A percentile compares a stretch with the other conserved stretches of the same genome.
Conservation (phyloP, 2,797 vertebrate genomes). For the Pipistrellus nathusii region DNA sequence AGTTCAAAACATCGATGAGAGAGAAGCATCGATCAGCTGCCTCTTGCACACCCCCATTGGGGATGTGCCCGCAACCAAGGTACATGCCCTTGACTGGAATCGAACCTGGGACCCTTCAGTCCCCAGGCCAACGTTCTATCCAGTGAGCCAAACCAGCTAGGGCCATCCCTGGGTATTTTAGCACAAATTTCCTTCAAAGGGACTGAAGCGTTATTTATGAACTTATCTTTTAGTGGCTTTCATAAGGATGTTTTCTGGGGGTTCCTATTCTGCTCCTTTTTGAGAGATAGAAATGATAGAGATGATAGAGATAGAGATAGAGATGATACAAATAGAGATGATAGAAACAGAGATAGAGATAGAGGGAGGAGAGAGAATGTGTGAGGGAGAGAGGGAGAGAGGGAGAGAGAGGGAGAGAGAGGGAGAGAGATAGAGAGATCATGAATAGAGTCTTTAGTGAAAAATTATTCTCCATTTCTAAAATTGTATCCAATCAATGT, state of each 20-base stretch:
- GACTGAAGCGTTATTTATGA: background rate
- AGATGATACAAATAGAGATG: background rate
- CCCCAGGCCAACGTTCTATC: too few species aligned
- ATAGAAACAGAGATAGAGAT: background rate
- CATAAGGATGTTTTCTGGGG: background rate
- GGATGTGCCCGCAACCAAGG: too few species aligned
- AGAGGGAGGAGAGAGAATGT: background rate
- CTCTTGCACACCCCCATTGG: too few species aligned
- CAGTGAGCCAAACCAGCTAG: too few species aligned
- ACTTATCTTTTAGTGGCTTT: slow-evolving; percentile 27
- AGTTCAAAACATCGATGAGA: too few species aligned
- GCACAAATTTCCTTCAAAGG: slow-evolving; percentile 32
- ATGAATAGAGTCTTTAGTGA: background rate
- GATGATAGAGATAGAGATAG: background rate
- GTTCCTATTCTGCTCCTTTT: slow-evolving; percentile 34
- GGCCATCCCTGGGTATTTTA: slow-evolving; percentile 12
- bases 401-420: background rate
- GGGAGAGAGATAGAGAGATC: background rate
- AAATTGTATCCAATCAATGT: background rate
- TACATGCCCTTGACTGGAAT: too few species aligned
- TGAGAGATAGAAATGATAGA: background rate
- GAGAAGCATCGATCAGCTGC: too few species aligned
- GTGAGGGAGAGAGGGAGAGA: background rate
- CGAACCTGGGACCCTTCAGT: too few species aligned
- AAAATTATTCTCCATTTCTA: background rate